Evolutionary conservation across 2,797 vertebrate genomes (phyloP).

Genomic region (Anableps anableps): DNA sequence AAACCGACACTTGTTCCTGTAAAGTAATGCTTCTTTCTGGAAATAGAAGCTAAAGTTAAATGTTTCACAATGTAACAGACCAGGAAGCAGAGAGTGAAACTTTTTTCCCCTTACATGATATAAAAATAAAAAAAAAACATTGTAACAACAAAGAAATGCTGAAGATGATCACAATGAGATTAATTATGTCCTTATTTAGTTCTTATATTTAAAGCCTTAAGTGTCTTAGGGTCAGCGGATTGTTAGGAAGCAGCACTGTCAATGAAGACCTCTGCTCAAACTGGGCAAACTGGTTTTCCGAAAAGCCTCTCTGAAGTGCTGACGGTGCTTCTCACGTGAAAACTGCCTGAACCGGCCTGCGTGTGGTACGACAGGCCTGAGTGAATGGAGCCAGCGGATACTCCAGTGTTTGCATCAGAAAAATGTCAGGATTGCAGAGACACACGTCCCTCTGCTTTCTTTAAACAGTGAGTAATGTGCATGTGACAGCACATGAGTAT

Average conservation of each 20-base stretch:
- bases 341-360: slow-evolving; percentile 2
- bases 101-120: background rate
- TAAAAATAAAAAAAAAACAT: background rate
- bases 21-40: slow-evolving; percentile 2
- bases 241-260: background rate
- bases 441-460: slow-evolving; percentile 44
- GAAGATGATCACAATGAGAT: slow-evolving; percentile 3
- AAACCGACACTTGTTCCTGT: background rate
- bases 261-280: background rate
- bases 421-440: slow-evolving; percentile 37
- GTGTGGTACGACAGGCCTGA: slow-evolving; percentile 6
- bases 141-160: background rate
- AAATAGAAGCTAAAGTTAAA: background rate
- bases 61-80: background rate
- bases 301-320: background rate
- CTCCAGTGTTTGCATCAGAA: slow-evolving; percentile 31
- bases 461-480: slow-evolving; percentile 52
- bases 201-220: background rate
- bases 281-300: slow-evolving; percentile 4
- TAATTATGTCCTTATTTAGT: background rate
- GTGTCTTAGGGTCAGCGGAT: slow-evolving; percentile 14
- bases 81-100: background rate
- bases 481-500: slow-evolving; percentile 61
- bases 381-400: slow-evolving; percentile 22
- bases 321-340: background rate